phyloP scores from a whole-genome alignment of 2,797 vertebrate species.

The Parauchenoglanis ngamensis region DNA sequence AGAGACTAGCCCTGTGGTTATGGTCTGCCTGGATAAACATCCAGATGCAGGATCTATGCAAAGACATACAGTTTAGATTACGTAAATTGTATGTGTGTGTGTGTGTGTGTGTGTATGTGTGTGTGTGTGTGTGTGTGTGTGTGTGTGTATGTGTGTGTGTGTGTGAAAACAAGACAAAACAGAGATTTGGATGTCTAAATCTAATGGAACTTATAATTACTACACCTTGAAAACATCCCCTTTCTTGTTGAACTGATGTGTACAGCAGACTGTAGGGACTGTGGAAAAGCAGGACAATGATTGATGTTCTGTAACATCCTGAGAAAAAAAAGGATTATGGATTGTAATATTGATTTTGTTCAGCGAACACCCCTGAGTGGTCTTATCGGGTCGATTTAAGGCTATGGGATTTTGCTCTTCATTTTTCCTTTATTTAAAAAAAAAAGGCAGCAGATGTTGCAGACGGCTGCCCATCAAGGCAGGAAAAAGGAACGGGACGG shows the following conservation, averaged over 20 bases:
- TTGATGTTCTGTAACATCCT: slow-evolving; percentile 60
- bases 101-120: slow-evolving; percentile 14
- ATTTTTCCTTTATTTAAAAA: slow-evolving; percentile 39
- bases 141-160: slow-evolving; percentile 7
- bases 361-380: slow-evolving; percentile 45
- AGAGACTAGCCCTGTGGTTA: neutral
- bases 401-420: slow-evolving; percentile 48
- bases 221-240: slow-evolving; percentile 42
- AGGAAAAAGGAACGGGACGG: neutral
- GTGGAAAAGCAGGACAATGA: slow-evolving; percentile 52
- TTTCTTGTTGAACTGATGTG: slow-evolving; percentile 34
- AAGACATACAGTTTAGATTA: neutral
- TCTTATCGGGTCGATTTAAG: slow-evolving; percentile 49
- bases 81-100: neutral
- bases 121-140: slow-evolving; percentile 9
- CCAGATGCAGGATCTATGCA: neutral
- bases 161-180: neutral
- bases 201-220: slow-evolving; percentile 30
- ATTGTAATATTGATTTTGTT: slow-evolving; percentile 56
- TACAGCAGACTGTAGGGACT: slow-evolving; percentile 40
- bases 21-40: slow-evolving; percentile 11
- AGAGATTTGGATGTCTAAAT: slow-evolving; percentile 16
- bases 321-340: slow-evolving; percentile 58
- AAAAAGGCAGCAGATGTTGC: slow-evolving; percentile 16
- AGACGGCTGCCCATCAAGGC: slow-evolving; percentile 37